Evolutionary conservation across 2,888 invertebrate genomes (phyloP).

Genomic region (Nemapogon koenigi): DNA sequence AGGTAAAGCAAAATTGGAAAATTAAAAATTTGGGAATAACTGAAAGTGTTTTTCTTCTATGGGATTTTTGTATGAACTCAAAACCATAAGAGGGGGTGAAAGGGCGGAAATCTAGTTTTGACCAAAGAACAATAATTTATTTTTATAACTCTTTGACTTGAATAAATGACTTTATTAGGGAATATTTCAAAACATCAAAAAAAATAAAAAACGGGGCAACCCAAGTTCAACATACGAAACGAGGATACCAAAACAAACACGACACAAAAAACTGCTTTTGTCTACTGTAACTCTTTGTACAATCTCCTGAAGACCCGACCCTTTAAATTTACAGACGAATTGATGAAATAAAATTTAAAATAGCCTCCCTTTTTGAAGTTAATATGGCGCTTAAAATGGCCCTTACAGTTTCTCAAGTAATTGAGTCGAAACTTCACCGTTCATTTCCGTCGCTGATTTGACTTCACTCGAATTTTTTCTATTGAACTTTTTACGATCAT

Average conservation of each 20-base stretch:
- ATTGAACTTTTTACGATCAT: constrained; percentile 9
- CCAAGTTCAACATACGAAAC: background rate
- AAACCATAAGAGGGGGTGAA: too few species aligned
- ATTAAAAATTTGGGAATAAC: too few species aligned
- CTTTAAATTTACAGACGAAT: constrained; percentile 30
- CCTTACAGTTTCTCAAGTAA: constrained; percentile 7
- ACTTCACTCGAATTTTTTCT: constrained; percentile 4
- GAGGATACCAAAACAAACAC: background rate
- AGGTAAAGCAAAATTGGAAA: too few species aligned
- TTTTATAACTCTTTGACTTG: too few species aligned
- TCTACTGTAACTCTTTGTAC: constrained; percentile 26
- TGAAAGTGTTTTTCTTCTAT: too few species aligned
- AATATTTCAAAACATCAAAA: background rate
- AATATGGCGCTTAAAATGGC: constrained; percentile 17
- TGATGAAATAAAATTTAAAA: constrained; percentile 37
- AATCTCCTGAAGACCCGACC: constrained; percentile 14
- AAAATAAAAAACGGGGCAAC: too few species aligned
- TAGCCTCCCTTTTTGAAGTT: constrained; percentile 24
- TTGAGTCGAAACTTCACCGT: constrained; percentile 9
- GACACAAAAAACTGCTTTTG: constrained; percentile 14
- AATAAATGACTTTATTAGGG: too few species aligned
- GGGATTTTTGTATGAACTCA: too few species aligned
- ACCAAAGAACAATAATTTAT: too few species aligned
- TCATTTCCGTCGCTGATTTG: constrained; percentile 5
- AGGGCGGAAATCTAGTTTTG: too few species aligned